Percentiles rank a stretch among this genome's conserved stretches.
phyloP scores from a whole-genome alignment of 2,888 invertebrate genomes.

The Ophraella communa region DNA sequence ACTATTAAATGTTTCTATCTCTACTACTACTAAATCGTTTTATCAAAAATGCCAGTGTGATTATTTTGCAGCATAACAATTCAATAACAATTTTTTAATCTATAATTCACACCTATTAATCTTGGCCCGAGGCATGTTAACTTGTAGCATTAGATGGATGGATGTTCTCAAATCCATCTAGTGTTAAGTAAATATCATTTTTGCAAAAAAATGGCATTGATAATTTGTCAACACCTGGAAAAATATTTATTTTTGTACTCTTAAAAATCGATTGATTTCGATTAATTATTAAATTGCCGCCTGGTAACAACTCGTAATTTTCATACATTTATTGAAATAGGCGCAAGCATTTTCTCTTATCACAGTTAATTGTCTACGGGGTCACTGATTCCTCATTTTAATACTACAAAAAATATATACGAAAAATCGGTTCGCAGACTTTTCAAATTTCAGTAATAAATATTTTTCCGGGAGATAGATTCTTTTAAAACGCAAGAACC shows the following conservation, averaged over 20 bases:
- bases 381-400: not conserved
- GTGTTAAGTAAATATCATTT: not conserved
- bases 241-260: conserved; percentile 1
- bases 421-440: conserved; percentile 1
- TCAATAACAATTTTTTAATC: too few relatives aligned
- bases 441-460: conserved; percentile 1
- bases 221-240: not conserved
- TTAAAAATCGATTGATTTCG: too few relatives aligned
- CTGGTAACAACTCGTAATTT: not conserved
- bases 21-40: too few relatives aligned
- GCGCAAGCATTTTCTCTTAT: not conserved
- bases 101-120: not conserved
- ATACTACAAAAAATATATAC: not conserved
- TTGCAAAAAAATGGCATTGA: not conserved
- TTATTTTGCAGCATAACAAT: too few relatives aligned
- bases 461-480: conserved; percentile 11
- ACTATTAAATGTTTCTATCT: too few relatives aligned
- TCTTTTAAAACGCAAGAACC: conserved; percentile 7
- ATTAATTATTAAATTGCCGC: not conserved
- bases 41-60: too few relatives aligned
- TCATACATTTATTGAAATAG: not conserved
- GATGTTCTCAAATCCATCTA: not conserved
- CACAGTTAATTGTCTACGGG: not conserved
- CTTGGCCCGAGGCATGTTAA: not conserved
- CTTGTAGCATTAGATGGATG: not conserved